Conservation (phyloP, 2,113 vertebrate species). For the Nothocercus nigrocapillus region DNA sequence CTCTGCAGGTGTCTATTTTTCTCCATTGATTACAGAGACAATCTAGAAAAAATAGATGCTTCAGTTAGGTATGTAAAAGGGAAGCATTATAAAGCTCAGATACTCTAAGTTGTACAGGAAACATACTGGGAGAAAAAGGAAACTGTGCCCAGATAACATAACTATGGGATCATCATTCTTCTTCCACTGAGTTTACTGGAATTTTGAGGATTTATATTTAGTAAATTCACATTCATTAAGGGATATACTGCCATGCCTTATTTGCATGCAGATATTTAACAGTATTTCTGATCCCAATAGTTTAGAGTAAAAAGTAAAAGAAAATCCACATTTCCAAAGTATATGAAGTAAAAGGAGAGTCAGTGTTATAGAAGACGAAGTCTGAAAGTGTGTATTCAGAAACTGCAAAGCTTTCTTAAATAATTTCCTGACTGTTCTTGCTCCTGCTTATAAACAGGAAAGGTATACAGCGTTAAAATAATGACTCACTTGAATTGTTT, state of each 20-base stretch:
- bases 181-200: not conserved
- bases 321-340: not conserved
- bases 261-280: not conserved
- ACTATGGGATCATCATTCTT: not conserved
- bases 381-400: not conserved
- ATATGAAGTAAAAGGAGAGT: not conserved
- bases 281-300: not conserved
- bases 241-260: not conserved
- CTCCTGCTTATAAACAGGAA: conserved; percentile 65
- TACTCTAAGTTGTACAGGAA: not conserved
- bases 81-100: not conserved
- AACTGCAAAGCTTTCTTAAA: conserved; percentile 46
- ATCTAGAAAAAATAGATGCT: not conserved
- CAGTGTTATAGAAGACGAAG: not conserved
- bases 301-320: not conserved
- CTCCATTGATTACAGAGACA: not conserved
- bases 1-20: not conserved
- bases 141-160: not conserved
- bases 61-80: not conserved
- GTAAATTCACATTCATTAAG: not conserved
- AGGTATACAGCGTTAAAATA: conserved; percentile 63
- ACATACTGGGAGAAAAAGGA: not conserved
- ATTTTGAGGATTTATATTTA: not conserved
- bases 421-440: conserved; percentile 6
- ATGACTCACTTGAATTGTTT: conserved; percentile 63